A percentile compares a stretch with the other conserved stretches of the same genome.
Conservation (phyloP, 2,113 vertebrate species). For the Geococcyx californianus region DNA sequence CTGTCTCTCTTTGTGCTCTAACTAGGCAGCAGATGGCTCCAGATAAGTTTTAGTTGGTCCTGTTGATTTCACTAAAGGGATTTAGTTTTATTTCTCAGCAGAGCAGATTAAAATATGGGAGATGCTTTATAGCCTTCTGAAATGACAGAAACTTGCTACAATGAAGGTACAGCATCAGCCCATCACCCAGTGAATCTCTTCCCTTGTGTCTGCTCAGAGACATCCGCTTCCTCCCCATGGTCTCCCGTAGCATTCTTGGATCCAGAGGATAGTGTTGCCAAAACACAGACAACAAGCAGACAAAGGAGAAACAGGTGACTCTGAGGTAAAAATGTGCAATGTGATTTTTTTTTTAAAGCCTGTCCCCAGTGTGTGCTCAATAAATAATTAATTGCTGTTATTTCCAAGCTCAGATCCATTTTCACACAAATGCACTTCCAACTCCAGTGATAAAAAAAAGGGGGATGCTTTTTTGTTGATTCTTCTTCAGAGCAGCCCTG, state of each 20-base stretch:
- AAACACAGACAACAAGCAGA: not conserved
- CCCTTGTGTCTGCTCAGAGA: not conserved
- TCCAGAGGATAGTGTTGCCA: not conserved
- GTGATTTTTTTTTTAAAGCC: not conserved
- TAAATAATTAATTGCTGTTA: conserved; percentile 58
- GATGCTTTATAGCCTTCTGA: not conserved
- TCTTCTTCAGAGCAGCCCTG: not conserved
- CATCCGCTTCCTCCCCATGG: accelerated
- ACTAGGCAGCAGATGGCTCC: conserved; percentile 40
- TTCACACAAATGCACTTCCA: conserved; percentile 45
- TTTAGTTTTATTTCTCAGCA: conserved; percentile 48
- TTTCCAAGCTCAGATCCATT: conserved; percentile 41
- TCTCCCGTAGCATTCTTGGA: not conserved
- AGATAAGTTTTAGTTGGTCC: conserved; percentile 38
- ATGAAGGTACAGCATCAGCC: not conserved
- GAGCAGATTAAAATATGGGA: conserved; percentile 1
- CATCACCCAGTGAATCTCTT: not conserved
- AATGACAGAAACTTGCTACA: not conserved
- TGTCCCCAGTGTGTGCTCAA: not conserved
- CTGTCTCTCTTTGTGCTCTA: conserved; percentile 39
- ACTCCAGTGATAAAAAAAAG: not conserved
- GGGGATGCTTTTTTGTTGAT: not conserved
- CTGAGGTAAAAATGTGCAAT: not conserved
- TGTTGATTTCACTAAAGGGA: conserved; percentile 31
- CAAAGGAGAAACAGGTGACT: not conserved